Percentiles rank a stretch among this genome's conserved stretches.
These are phyloP conservation scores for Lordiphosa stackelbergi DNA, from an alignment of 1,140 invertebrate genomes.

Conservation along the genomic window DNA sequence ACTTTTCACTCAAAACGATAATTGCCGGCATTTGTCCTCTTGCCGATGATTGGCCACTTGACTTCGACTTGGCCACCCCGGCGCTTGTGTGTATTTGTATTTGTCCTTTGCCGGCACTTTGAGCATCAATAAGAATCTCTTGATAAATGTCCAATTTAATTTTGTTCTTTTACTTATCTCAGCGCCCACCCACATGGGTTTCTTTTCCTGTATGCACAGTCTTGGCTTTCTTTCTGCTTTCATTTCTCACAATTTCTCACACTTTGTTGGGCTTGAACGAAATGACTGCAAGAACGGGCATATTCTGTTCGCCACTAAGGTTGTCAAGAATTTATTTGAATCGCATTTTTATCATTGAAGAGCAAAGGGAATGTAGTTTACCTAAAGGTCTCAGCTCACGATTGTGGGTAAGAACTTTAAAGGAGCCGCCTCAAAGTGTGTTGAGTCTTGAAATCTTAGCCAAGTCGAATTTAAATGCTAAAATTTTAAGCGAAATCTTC, in stretches of 20 bases:
- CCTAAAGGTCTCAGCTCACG: too few relatives aligned
- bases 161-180: conserved; percentile 74
- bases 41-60: conserved; percentile 44
- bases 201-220: conserved; percentile 17
- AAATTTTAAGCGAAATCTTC: too few relatives aligned
- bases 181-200: conserved; percentile 32
- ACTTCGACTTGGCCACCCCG: conserved; percentile 50
- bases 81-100: conserved; percentile 26
- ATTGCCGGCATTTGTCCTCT: conserved; percentile 64
- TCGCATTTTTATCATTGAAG: conserved; percentile 21
- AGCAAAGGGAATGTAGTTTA: neutral
- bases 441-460: too few relatives aligned
- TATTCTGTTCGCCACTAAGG: conserved; percentile 56
- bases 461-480: too few relatives aligned
- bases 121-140: conserved; percentile 75
- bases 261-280: conserved; percentile 58
- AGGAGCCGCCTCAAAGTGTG: too few relatives aligned
- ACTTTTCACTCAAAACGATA: conserved; percentile 75
- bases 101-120: conserved; percentile 49
- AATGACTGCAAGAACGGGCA: conserved; percentile 51
- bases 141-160: conserved; percentile 77
- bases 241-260: conserved; percentile 61
- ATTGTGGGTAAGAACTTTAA: too few relatives aligned
- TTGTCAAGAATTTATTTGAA: conserved; percentile 34
- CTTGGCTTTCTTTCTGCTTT: conserved; percentile 5